These are phyloP conservation scores for Chaetodon trifasciatus DNA, from an alignment of 2,797 vertebrate species.

Conservation along the genomic window DNA sequence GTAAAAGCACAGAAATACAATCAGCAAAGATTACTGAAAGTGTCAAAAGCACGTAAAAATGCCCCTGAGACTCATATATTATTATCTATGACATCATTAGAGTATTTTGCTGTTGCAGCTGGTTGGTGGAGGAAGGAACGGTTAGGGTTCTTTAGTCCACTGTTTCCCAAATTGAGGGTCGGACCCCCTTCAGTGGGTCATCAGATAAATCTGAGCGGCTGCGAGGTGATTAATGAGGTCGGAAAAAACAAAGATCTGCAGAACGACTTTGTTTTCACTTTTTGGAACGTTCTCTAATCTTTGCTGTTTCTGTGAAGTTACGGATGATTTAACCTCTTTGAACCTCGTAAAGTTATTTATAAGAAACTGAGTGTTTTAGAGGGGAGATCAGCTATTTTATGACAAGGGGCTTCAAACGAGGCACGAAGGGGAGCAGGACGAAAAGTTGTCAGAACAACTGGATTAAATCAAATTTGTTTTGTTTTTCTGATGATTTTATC, in stretches of 20 bases:
- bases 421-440: neutral
- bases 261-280: neutral
- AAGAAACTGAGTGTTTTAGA: neutral
- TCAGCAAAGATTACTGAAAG: neutral
- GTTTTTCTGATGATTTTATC: neutral
- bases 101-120: too few species aligned
- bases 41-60: neutral
- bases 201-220: neutral
- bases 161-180: neutral
- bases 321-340: neutral
- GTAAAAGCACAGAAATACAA: neutral
- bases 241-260: neutral
- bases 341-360: neutral
- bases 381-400: neutral
- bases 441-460: too few species aligned
- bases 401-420: neutral
- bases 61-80: neutral
- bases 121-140: neutral
- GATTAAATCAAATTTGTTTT: neutral
- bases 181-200: neutral
- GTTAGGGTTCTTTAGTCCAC: neutral
- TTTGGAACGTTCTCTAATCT: neutral
- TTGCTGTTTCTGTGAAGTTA: neutral
- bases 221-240: conserved; percentile 1
- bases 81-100: neutral